Evolutionary conservation across 2,888 invertebrate genomes (phyloP), one percentile per base, ranked within the genome.

Genomic region (Anoplius nigerrimus): DNA sequence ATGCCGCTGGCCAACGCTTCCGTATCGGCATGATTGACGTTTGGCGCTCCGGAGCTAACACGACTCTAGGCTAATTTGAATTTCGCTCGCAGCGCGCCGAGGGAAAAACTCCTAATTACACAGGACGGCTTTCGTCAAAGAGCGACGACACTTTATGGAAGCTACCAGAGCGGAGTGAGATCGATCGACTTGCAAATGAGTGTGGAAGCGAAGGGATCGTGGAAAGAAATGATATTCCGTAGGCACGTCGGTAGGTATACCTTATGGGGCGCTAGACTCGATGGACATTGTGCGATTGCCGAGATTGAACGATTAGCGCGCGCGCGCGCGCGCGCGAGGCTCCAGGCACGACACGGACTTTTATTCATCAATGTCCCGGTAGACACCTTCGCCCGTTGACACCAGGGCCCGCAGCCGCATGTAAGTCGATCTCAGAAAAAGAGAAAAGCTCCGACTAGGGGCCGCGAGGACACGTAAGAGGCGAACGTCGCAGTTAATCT

Each of bases 281-380:
- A 11, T 34, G 11, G 34, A 34, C 34, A 8, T 65, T 66, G 77
- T 74, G 55, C 76, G 59, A 21, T 78, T 76, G 79, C 78, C 69
- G 74, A 73, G 79, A 76, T 82, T 74, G 66, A 82, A 82, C 75
- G 81, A 78, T 82, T 75, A 71, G 54, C 64, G 45, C 56, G 55
- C 16, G 16, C 65, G 65, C 71, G 75, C 77, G 54, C 64, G 45
- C 56, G 55, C 16, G 16, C 65, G 65, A 69, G 75, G 76, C 62
- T 61, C 62, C 69, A 75, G 65, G 46, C 66, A 58, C 66, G 71
- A 60, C 43, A 48, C 56, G 46, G 66, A 63, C 71, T 76, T 72
- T 77, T 71, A 79, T 76, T 66, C 78, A 62, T 79, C 78, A 76
- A 74, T 27, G 71, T 74, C 74, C 57, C 53, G 20, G 20, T 52